A percentile compares a stretch with the other conserved stretches of the same genome.
Conservation (phyloP, 1,140 invertebrate species). For the Pomphorhynchus laevis region DNA sequence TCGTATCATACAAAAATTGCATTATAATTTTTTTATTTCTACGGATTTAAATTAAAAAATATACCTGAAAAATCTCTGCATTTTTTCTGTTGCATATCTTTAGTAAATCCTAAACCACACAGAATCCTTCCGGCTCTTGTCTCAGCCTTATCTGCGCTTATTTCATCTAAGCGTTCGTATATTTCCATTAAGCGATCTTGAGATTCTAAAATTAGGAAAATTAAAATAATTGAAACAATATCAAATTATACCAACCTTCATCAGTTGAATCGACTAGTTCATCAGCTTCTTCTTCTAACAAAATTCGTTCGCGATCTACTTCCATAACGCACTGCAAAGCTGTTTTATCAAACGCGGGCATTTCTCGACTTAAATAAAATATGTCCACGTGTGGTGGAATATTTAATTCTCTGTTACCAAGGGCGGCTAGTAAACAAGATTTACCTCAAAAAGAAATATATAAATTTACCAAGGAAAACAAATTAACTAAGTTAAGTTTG, state of each 20-base stretch:
- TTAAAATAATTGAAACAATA: constrained; percentile 1
- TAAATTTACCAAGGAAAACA: no score
- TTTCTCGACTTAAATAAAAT: constrained; percentile 73
- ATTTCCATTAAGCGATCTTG: constrained; percentile 85
- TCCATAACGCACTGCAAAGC: constrained; percentile 87
- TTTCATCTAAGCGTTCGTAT: constrained; percentile 78
- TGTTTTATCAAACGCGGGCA: constrained; percentile 51
- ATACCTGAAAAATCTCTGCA: constrained; percentile 62
- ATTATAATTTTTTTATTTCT: no score
- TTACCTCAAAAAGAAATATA: constrained; percentile 28
- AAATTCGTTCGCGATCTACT: constrained; percentile 61
- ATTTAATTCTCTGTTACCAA: constrained; percentile 66
- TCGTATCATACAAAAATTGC: no score
- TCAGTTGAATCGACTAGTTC: constrained; percentile 45
- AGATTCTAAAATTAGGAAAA: constrained; percentile 26
- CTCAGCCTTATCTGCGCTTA: constrained; percentile 69
- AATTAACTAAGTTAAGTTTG: no score
- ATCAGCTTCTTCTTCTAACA: constrained; percentile 64
- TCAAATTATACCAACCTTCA: constrained; percentile 29
- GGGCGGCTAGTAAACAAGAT: constrained; percentile 51
- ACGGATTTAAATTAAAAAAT: background rate
- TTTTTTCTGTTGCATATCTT: constrained; percentile 56
- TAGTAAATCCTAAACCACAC: constrained; percentile 71
- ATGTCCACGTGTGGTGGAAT: constrained; percentile 88
- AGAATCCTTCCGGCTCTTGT: constrained; percentile 63